phyloP scores from a whole-genome alignment of 2,113 vertebrate species.

The Embiotoca jacksoni region DNA sequence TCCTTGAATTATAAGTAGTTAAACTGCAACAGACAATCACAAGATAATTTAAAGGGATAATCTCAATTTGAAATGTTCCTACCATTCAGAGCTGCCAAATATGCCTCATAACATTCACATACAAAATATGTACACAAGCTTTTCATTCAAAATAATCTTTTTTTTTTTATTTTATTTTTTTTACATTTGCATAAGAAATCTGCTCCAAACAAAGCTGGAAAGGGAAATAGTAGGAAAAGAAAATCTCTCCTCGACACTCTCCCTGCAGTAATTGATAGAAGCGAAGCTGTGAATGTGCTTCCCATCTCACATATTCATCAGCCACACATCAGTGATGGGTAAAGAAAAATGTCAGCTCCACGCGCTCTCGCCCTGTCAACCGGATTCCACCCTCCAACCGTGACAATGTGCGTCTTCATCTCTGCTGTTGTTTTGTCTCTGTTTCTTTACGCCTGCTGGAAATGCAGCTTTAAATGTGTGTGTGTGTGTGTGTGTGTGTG shows the following conservation, averaged over 20 bases:
- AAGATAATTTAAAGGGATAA: not conserved
- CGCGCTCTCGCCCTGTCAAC: constrained; percentile 80
- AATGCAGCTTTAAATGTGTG: constrained; percentile 8
- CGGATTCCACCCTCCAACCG: constrained; percentile 61
- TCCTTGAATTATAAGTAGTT: no score
- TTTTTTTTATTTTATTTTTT: not conserved
- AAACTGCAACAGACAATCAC: not conserved
- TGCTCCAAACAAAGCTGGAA: not conserved
- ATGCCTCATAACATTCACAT: no score
- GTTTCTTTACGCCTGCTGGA: constrained; percentile 4
- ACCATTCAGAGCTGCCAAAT: not conserved
- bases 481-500: constrained; percentile 6
- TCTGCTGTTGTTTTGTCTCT: constrained; percentile 62
- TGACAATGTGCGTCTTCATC: constrained; percentile 74
- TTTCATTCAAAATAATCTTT: not conserved
- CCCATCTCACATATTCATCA: constrained; percentile 76
- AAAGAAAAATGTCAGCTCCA: constrained; percentile 74
- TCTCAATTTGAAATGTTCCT: not conserved
- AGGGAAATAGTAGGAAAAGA: no score
- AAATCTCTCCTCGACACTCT: not conserved
- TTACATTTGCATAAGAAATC: not conserved
- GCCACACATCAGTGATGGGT: constrained; percentile 71
- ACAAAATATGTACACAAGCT: not conserved
- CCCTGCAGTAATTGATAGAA: constrained; percentile 23
- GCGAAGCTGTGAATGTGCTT: constrained; percentile 49